Evolutionary conservation across 2,888 invertebrate species (phyloP), one percentile per base, ranked within the genome.

Genomic region (Bugulina stolonifera): DNA sequence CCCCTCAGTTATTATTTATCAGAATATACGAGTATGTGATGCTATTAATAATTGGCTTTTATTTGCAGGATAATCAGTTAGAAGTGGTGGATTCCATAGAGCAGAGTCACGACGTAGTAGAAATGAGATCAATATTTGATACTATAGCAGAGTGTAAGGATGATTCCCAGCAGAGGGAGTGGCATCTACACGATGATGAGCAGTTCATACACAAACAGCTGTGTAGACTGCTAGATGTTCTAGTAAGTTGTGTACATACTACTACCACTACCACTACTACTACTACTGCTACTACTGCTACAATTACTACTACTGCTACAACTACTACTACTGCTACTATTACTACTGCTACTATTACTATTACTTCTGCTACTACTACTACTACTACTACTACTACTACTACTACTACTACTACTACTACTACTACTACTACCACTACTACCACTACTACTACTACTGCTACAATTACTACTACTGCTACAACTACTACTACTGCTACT

Each of bases 121-220:
- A 64, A n/a, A 64, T 64, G 64, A 27, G 5, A 5, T 3, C 64
- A 5, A 32, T 64, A 5, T 64, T 64, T n/a, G 2, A 2, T 32
- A 64, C 5, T 27, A 85, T 96, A 76, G 91, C 92, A 1, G 91
- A 90, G 75, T 93, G 94, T 76, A 94, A 94, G 77, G 93, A 95
- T 81, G 96, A 96, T 82, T 92, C 94, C 0, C 95, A 97, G 81
- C 96, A 97, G 81, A 87, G 96, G 73, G 94, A 93, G 77, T 96
- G 96, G 96, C 93, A 93, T 83, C 86, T 96, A 35, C 93, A 95
- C 82, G 95, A 96, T 82, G 96, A 96, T 83, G 94, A 95, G 77
- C 89, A 89, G 74, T 91, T 92, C 77, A 95, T 96, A 80, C 89
- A 90, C 74, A 91, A 92, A 74, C 92, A 93, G 83, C 87, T 96